phyloP scores from a whole-genome alignment of 1,140 invertebrate genomes.

The Cyphomyrmex costatus region DNA sequence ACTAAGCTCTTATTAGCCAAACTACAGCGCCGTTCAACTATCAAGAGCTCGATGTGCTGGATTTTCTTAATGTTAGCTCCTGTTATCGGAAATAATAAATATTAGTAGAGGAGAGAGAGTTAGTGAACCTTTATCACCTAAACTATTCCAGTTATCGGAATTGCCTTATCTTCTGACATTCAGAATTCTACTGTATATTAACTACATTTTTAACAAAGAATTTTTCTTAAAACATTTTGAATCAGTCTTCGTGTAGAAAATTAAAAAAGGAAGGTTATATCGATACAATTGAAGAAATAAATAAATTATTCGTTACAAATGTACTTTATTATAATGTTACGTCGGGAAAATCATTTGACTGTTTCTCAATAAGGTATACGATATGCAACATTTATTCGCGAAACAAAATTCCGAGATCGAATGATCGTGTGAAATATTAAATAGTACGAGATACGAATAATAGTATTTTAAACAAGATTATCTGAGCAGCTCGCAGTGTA shows the following conservation, averaged over 20 bases:
- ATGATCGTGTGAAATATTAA: conserved; percentile 9
- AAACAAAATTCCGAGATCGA: background rate
- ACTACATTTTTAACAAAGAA: background rate
- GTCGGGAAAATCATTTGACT: background rate
- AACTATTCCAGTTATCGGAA: no score
- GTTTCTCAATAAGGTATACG: background rate
- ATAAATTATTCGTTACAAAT: background rate
- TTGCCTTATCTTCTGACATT: no score
- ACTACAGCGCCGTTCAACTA: no score
- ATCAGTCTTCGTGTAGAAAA: background rate
- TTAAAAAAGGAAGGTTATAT: background rate
- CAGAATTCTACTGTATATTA: no score
- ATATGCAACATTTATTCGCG: background rate
- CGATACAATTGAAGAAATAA: background rate
- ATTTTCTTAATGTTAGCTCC: no score
- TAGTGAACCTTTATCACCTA: no score
- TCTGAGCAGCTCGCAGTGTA: background rate
- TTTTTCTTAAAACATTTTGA: background rate
- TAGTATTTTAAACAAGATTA: conserved; percentile 14
- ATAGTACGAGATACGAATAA: background rate
- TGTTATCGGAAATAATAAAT: no score
- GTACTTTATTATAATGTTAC: background rate
- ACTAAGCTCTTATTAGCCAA: no score
- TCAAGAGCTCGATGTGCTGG: no score
- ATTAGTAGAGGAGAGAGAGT: no score